phyloP scores from a whole-genome alignment of 2,888 invertebrate species.

The Drosophila villosipedis region DNA sequence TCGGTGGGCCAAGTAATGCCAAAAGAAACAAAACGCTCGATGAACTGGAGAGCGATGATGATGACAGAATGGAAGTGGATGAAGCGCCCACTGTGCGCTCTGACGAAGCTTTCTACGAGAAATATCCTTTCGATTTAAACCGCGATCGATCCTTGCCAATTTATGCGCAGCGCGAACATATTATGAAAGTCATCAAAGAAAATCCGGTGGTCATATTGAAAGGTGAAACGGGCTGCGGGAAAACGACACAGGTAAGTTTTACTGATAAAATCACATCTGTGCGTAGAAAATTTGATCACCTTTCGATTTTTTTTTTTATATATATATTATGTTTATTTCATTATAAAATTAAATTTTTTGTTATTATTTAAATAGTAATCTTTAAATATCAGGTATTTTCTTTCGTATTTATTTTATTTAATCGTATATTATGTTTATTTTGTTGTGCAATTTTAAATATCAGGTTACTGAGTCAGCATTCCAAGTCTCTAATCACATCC shows the following conservation, averaged over 20 bases:
- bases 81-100: slow-evolving; percentile 37
- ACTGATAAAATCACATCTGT: background rate
- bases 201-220: slow-evolving; percentile 92
- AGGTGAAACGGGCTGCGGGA: slow-evolving; percentile 98
- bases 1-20: background rate
- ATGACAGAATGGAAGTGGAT: slow-evolving; percentile 50
- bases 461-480: slow-evolving; percentile 7
- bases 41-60: slow-evolving; percentile 79
- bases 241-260: slow-evolving; percentile 89
- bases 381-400: background rate
- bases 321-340: background rate
- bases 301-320: no score
- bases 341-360: background rate
- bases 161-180: slow-evolving; percentile 86
- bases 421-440: background rate
- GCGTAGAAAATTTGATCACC: background rate
- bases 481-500: slow-evolving; percentile 59
- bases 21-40: slow-evolving; percentile 57
- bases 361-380: background rate
- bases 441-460: background rate
- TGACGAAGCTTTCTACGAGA: slow-evolving; percentile 77
- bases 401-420: background rate
- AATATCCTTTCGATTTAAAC: slow-evolving; percentile 78
- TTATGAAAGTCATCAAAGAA: slow-evolving; percentile 88
- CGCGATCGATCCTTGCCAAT: slow-evolving; percentile 82